Evolutionary conservation across 2,888 invertebrate genomes (phyloP), one percentile per base, ranked within the genome.

Genomic region (Xanthostigma xanthostigma): DNA sequence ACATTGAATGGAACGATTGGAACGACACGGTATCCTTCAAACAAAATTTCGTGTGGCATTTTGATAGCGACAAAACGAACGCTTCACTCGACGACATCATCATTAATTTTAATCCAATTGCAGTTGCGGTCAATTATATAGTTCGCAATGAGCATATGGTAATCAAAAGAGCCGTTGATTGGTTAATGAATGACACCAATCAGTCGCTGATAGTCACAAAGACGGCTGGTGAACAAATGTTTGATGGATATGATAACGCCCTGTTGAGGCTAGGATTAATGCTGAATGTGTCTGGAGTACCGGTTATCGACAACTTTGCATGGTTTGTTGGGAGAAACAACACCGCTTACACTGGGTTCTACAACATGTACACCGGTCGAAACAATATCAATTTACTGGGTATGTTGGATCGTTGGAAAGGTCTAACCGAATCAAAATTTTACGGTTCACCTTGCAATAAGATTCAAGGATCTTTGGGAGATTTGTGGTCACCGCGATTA

Each of bases 301-400:
- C 27, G 6, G 27, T 6, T 27, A 27, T 72, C 56, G 78, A 75
- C 34, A 79, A 74, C 55, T 89, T 90, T 62, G 89, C 81, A 8
- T 85, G 87, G 81, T 83, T 89, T 53, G 70, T 62, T 1, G 69
- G 85, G 79, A 76, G 85, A 50, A 87, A 87, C 61, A 70, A 66
- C 11, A 80, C 83, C 0, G 60, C 70, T 1, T 83, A 72, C 58
- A 86, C 86, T 61, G 86, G 86, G 0, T 65, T 73, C 0, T 83
- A 84, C 59, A 76, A 77, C 46, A 80, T 87, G 67, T 71, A 75
- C 54, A 84, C 84, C 0, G 87, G 87, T 2, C 67, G 65, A 2
- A 59, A 65, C 2, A 73, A 82, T 55, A 72, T 84, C 50, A 62
- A 67, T 0, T 64, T 73, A 46, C 63, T 85, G 35, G 84, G 82